phyloP scores from a whole-genome alignment of 2,113 vertebrate species.

The Macrotus californicus region DNA sequence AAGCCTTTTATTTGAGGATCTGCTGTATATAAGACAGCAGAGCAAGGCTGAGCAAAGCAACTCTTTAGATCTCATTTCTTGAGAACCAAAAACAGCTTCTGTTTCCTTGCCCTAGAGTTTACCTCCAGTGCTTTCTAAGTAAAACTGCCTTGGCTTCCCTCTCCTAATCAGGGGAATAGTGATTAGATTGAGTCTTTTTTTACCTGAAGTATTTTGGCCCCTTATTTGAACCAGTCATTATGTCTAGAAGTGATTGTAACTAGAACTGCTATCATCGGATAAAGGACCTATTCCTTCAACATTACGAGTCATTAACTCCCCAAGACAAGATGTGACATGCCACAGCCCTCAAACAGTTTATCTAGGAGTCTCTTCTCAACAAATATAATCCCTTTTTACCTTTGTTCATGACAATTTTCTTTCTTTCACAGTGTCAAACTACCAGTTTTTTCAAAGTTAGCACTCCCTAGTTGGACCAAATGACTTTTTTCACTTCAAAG shows the following conservation, averaged over 20 bases:
- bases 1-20: neutral
- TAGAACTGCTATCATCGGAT: conserved; percentile 57
- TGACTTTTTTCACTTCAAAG: conserved; percentile 21
- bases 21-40: neutral
- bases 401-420: conserved; percentile 66
- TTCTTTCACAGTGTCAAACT: conserved; percentile 38
- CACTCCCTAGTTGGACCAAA: neutral
- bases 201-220: conserved; percentile 46
- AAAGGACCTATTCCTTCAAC: conserved; percentile 63
- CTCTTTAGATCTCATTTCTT: conserved; percentile 24
- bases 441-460: conserved; percentile 46
- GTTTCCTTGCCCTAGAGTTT: conserved; percentile 6
- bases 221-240: conserved; percentile 49
- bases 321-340: conserved; percentile 53
- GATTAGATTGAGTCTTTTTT: conserved; percentile 41
- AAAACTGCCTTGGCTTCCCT: conserved; percentile 5
- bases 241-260: conserved; percentile 45
- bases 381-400: conserved; percentile 65
- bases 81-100: neutral
- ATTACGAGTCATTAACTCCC: conserved; percentile 66
- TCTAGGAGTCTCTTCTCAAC: conserved; percentile 55
- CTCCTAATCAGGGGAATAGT: neutral
- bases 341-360: conserved; percentile 57
- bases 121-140: conserved; percentile 11
- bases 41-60: neutral